Evolutionary conservation across 2,113 vertebrate species (phyloP).

Genomic region (Cettia cetti): DNA sequence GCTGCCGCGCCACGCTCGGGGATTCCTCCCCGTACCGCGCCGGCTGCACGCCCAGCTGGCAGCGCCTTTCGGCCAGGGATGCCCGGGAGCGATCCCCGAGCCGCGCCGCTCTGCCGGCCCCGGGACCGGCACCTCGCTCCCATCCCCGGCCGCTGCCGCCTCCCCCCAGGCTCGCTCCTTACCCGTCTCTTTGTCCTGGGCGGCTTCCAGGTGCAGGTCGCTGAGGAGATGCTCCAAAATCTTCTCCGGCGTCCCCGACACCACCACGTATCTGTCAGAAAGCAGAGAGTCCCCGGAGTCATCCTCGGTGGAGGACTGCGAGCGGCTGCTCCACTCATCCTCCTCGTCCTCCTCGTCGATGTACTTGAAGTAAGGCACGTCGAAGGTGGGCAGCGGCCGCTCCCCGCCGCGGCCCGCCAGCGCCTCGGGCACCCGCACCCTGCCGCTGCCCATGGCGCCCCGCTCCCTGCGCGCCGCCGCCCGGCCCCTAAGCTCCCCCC

Average conservation of each 20-base stretch:
- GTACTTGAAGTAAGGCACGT: conserved; percentile 98
- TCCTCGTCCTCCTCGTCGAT: conserved; percentile 91
- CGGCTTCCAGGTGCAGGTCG: conserved; percentile 86
- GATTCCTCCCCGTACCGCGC: background rate
- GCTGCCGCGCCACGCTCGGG: background rate
- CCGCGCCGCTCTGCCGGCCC: background rate
- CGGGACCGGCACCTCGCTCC: background rate
- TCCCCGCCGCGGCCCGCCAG: conserved; percentile 73
- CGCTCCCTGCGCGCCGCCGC: background rate
- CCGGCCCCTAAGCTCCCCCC: background rate
- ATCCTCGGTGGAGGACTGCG: conserved; percentile 92
- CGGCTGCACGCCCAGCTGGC: background rate
- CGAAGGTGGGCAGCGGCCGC: conserved; percentile 88
- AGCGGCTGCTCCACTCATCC: conserved; percentile 91
- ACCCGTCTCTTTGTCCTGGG: conserved; percentile 92
- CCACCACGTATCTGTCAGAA: conserved; percentile 91
- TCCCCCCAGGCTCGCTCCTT: conserved; percentile 36
- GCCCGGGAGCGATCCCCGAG: background rate
- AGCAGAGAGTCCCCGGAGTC: conserved; percentile 86
- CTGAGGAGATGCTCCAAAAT: conserved; percentile 92
- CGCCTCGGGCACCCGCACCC: conserved; percentile 63
- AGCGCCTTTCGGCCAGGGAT: background rate
- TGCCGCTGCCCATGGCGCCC: conserved; percentile 82
- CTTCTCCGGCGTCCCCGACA: conserved; percentile 92
- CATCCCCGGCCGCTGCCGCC: background rate